Base-by-base conservation (phyloP, 2,113 vertebrate species). In the Eurypyga helias region DNA sequence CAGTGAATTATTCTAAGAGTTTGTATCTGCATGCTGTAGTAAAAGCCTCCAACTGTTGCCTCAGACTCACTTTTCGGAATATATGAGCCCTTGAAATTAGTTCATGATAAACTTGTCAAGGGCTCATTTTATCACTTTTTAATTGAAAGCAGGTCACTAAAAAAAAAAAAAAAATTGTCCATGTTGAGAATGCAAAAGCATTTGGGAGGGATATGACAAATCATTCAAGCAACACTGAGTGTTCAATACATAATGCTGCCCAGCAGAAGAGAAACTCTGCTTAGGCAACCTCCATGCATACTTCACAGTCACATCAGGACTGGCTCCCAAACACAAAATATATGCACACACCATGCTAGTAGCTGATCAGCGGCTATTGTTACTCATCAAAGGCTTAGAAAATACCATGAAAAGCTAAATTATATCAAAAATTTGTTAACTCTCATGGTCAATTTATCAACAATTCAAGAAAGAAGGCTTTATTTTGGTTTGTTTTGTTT, bases 51-150 rank as follows among this genome's bases (percentile, higher is more conserved):
- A 87, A 57, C 10, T 33, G 31, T n/a, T 64, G 81, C 76, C 52
- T 87, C 93, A 94, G 76, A 66, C 26, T 87, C 31, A 60, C 29
- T 67, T 91, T 91, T 67, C 2, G 9, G 73, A 96, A 95, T 57
- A 82, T 10, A 71, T 20, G 24, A 79, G 73, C 69, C 64, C 48
- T 76, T 93, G 46, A 95, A 91, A 89, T 67, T 57, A 62, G 49
- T 49, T 89, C 26, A 82, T n/a, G 38, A 52, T 71, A 93, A 87
- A 67, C 38, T 87, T 81, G 71, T 64, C 43, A 81, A 71, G 28
- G 38, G 46, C 51, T 88, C 65, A 36, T 87, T 94, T 94, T 64
- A 89, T 43, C 33, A 51, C 43, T 93, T 92, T 89, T 92, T 93
- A 91, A 94, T 84, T 89, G 69, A 91, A 94, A 87, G 34, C 69